A percentile compares a stretch with the other conserved stretches of the same genome.
Evolutionary conservation across 2,113 vertebrate genomes (phyloP).

Genomic region (Carassius carassius): DNA sequence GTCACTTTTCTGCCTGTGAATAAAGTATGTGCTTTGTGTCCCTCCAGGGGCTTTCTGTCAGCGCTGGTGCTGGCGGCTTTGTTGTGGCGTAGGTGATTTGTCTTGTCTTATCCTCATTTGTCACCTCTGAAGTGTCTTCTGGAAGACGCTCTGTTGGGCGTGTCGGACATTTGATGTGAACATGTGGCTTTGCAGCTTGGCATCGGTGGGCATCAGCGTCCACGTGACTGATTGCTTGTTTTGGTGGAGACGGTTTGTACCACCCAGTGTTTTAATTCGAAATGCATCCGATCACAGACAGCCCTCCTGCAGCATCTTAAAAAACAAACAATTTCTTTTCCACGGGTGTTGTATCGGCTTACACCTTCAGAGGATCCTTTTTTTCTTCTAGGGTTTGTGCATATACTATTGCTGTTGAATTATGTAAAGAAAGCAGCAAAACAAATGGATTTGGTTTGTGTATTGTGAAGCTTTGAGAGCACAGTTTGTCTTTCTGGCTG

Average conservation of each 20-base stretch:
- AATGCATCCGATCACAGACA: background rate
- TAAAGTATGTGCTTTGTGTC: slow-evolving; percentile 41
- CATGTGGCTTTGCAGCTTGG: slow-evolving; percentile 30
- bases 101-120: slow-evolving; percentile 46
- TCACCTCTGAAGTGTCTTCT: slow-evolving; percentile 52
- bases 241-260: slow-evolving; percentile 28
- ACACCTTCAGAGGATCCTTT: slow-evolving; percentile 18
- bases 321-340: slow-evolving; percentile 32
- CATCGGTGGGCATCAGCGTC: slow-evolving; percentile 47
- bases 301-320: slow-evolving; percentile 18
- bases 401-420: slow-evolving; percentile 36
- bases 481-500: slow-evolving; percentile 7
- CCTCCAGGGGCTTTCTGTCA: slow-evolving; percentile 38
- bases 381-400: background rate
- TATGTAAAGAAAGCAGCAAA: slow-evolving; percentile 35
- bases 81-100: slow-evolving; percentile 47
- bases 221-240: slow-evolving; percentile 43
- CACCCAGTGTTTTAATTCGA: slow-evolving; percentile 37
- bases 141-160: slow-evolving; percentile 50
- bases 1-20: slow-evolving; percentile 28
- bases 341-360: background rate
- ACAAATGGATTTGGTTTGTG: slow-evolving; percentile 18
- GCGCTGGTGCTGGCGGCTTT: slow-evolving; percentile 31
- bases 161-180: slow-evolving; percentile 49
- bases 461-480: background rate